Base-by-base conservation (phyloP, 2,797 vertebrate species). In the Sebastes nivosus region DNA sequence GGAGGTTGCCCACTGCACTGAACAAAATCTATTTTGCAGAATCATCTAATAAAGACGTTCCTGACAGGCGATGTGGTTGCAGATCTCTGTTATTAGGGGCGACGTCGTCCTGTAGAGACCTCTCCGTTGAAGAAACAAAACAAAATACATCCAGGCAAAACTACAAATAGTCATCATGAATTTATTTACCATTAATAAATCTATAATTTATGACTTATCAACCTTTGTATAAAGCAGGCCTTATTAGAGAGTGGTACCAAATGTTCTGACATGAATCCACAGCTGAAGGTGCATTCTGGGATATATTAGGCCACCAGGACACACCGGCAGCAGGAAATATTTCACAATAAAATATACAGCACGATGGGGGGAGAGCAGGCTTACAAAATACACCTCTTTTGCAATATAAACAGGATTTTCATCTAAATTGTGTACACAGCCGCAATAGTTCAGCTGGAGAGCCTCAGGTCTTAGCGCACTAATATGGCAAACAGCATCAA, bases 391-490 rank as follows among this genome's bases (percentile, higher is more conserved):
- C 92, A 95, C 94, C 94, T 95, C 94, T 95, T 95, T 89, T 89
- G 93, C 92, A 94, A 89, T 94, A 90, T 95, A 96, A 96, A 96
- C 94, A 95, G 87, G 90, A 89, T 90, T 92, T 93, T 91, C 77
- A 78, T 95, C 89, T 95, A 95, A 95, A 95, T 79, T 93, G 92
- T 94, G 93, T 94, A 94, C 92, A 90, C 90, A 91, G 86, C 60
- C 84, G 81, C 84, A 76, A 77, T 76, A 82, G 90, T 88, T 95
- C 94, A 95, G 95, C 95, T 95, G 94, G 92, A 88, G 89, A 42
- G 80, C 79, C 87, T 95, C 93, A 94, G 91, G 92, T 93, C 91
- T 93, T 67, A 86, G 90, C 91, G 91, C 87, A 90, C 89, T 91
- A 87, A 93, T 89, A 92, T 88, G 89, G 92, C 93, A 93, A 91